Evolutionary conservation across 2,888 invertebrate genomes (phyloP), one percentile per base, ranked within the genome.

Genomic region (Argynnis bischoffii): DNA sequence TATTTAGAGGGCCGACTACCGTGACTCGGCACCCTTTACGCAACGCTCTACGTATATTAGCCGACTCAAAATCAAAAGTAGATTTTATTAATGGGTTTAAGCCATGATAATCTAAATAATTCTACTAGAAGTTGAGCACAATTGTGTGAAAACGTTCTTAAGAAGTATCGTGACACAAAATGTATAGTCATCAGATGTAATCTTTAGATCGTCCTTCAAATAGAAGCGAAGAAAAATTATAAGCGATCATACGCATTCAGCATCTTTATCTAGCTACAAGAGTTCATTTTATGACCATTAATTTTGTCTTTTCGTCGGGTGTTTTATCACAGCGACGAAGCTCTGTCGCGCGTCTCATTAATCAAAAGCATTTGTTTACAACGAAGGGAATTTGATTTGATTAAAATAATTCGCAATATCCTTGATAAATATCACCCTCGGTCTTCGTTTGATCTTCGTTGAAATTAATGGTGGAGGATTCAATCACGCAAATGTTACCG

Each of bases 361-460:
- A 92, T 92, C 92, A 92, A 92, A 92, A 92, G 89, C 92, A 92
- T 92, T 92, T 92, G 92, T 92, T 92, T 92, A 92, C 92, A 92
- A 91, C 88, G 91, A 88, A 91, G 91, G 90, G 91, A 92, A 91
- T 92, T 92, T 92, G 92, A 92, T 92, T 92, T 92, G 92, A 92
- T 92, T 92, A 92, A 92, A 92, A 92, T 92, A 92, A 92, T 92
- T 90, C 91, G 91, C 92, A 92, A 92, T 92, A 92, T 92, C 92
- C 91, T 92, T 92, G 92, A 92, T 92, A 92, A 92, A 92, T 92
- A 92, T 92, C 92, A 92, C 92, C 92, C 92, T 89, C 91, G 85
- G 86, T 91, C 91, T 91, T 81, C 91, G 92, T 92, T 92, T 92
- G 92, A 92, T 92, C 92, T 90, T 89, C 84, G 79, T 80, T 85